Base-by-base conservation (phyloP, 2,797 vertebrate genomes). In the Schizothorax lantsangensis region DNA sequence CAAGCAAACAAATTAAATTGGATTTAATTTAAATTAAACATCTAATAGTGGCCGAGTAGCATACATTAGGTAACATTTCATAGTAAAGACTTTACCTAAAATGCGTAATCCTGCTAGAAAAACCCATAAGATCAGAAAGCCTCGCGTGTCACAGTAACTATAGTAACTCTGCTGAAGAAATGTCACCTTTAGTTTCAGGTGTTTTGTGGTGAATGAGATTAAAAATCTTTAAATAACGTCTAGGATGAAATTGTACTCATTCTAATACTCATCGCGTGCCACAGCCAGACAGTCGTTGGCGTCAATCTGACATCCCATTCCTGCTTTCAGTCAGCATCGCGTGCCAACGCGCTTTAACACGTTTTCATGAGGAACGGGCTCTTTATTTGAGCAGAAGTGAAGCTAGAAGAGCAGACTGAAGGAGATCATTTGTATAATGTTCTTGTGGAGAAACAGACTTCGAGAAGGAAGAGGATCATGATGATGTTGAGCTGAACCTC, bases 191-290 rank as follows among this genome's bases (percentile, higher is more conserved):
- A 64, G 66, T 88, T 86, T 81, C 86, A 86, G 77, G 72, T 73
- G 19, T 72, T 81, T 82, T 73, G 84, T 19, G 89, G 81, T 78
- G 69, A 49, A 89, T 15, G 80, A 3, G 68, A 47, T 21, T 49
- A 57, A 10, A 38, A 75, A 38, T 21, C 19, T 91, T 78, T 92
- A 71, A 91, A 84, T 90, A 84, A 83, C 19, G 85, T 79, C 15
- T 19, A 3, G 17, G 7, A 83, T 79, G 81, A 84, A 89, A 89
- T 90, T 89, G 88, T 45, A 93, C 83, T 95, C 93, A 94, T 84
- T 75, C 5, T 1, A 30, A 14, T 15, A 52, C n/a, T 0, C 84
- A 88, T 95, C 91, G 94, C 94, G 95, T 95, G 94, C 89, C 79
- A 92, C 74, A 74, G 89, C 57, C 91, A 86, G 36, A 77, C 40